phyloP scores from a whole-genome alignment of 2,113 vertebrate species.

The Diglossa brunneiventris region DNA sequence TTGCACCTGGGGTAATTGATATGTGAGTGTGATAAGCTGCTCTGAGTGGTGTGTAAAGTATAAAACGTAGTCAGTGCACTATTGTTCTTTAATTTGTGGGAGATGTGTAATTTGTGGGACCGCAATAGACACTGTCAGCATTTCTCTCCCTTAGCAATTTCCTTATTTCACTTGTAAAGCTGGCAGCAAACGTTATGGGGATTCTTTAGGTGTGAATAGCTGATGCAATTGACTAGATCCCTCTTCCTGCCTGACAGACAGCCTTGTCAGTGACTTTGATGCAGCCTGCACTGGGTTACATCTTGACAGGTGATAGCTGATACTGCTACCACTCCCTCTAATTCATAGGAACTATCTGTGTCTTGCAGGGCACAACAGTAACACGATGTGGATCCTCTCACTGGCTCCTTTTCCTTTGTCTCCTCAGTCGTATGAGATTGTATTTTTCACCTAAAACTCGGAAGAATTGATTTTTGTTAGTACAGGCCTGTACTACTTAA shows the following conservation, averaged over 20 bases:
- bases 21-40: not conserved
- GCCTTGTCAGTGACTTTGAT: not conserved
- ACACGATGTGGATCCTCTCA: not conserved
- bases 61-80: not conserved
- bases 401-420: not conserved
- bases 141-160: not conserved
- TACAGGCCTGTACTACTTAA: not conserved
- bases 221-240: not conserved
- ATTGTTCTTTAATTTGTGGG: not conserved
- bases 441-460: not conserved
- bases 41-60: not conserved
- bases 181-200: not conserved
- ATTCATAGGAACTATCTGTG: not conserved
- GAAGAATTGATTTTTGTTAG: not conserved
- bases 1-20: not conserved
- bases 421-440: not conserved
- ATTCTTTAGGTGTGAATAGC: conserved; percentile 10
- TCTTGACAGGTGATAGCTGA: not conserved
- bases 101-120: not conserved
- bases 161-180: not conserved
- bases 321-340: not conserved
- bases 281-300: not conserved
- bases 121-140: rapidly evolving
- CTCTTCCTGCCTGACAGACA: conserved; percentile 16
- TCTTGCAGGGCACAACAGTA: not conserved